Base-by-base conservation (phyloP, 2,888 invertebrate genomes). In the Cephalotes varians region DNA sequence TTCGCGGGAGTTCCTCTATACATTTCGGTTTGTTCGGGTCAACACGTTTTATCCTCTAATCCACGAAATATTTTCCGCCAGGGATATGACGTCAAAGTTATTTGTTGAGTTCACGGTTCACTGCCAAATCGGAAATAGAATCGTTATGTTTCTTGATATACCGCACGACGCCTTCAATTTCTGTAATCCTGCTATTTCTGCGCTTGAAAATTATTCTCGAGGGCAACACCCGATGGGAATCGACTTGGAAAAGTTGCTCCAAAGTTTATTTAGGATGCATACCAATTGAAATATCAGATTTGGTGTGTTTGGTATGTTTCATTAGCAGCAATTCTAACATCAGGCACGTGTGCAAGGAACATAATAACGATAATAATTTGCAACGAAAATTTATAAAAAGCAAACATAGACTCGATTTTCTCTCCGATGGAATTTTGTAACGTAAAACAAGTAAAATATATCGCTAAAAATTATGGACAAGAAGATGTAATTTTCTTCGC, bases 11-110 rank as follows among this genome's bases (percentile, higher is more conserved):
- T 88, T 88, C 44, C 60, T 28, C 65, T 83, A 89, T 87, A 89
- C 88, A 88, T 85, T 81, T 81, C 67, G 82, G 47, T 86, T 86
- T 72, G 80, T 34, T 34, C 73, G 44, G 54, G 21, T 21, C 65
- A 64, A 21, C 81, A 21, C 81, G 28, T 37, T 67, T 58, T 72
- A 65, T 67, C 25, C 58, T 87, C 81, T 87, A 84, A 85, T 82
- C 85, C 65, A 58, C 82, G 85, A 88, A 85, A 88, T 88, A 88
- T 84, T 85, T 87, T 81, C 76, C 82, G 37, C 80, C 25, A 49
- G 79, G 81, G 81, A 84, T 60, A 74, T 64, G 51, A 34, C 65
- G 81, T 84, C 79, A 81, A 81, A 87, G 81, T 87, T 88, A 83
- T 88, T 88, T 87, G 87, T 88, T 56, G 74, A 49, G 51, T 83